Conservation (phyloP, 2,888 invertebrate genomes). For the Eupithecia vulgata region DNA sequence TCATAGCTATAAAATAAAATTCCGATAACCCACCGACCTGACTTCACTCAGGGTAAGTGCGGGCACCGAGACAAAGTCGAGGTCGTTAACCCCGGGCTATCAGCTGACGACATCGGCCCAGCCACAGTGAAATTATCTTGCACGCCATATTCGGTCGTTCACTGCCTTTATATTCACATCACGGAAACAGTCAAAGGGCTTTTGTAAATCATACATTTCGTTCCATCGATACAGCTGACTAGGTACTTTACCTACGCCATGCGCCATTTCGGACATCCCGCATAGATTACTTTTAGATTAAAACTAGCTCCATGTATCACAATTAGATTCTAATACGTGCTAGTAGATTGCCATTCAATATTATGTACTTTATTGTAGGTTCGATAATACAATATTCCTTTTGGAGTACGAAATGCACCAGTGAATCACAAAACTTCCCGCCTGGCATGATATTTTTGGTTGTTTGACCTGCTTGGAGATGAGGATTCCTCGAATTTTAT, state of each 20-base stretch:
- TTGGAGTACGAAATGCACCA: constrained; percentile 55
- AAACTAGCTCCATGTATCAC: background rate
- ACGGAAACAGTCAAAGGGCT: constrained; percentile 44
- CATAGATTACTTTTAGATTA: background rate
- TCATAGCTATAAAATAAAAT: constrained; percentile 58
- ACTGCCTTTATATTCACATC: constrained; percentile 52
- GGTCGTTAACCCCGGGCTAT: constrained; percentile 77
- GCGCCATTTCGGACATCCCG: background rate
- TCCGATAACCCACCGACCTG: constrained; percentile 76
- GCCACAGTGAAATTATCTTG: constrained; percentile 75
- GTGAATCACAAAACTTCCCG: constrained; percentile 69
- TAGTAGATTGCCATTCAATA: background rate
- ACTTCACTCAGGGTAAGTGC: constrained; percentile 66
- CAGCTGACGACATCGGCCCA: constrained; percentile 80
- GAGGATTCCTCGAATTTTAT: constrained; percentile 60
- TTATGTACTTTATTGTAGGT: background rate
- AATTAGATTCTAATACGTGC: background rate
- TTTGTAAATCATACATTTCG: constrained; percentile 35
- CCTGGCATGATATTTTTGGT: constrained; percentile 62
- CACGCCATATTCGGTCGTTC: constrained; percentile 74
- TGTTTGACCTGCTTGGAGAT: constrained; percentile 64
- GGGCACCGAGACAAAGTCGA: constrained; percentile 76
- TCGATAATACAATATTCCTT: background rate
- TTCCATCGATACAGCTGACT: background rate
- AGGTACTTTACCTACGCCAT: background rate